Percentiles rank a stretch among this genome's conserved stretches.
Evolutionary conservation across 64 coral and sea anemone genomes (phyloP).

Genomic region (Acropora yongei): DNA sequence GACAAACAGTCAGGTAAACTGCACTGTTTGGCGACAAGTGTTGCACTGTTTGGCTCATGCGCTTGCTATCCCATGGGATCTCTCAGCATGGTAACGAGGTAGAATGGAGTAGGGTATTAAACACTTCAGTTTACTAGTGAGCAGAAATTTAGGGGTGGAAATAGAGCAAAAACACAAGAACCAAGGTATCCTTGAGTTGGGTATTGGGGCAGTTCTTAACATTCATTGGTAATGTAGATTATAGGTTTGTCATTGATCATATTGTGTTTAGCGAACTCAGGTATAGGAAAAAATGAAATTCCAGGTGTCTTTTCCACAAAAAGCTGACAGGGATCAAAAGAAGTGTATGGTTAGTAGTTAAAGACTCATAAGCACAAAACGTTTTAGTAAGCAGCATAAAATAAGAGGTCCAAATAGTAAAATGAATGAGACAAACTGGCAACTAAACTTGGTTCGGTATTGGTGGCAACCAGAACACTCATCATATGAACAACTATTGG

Average conservation of each 20-base stretch:
- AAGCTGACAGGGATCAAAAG: not conserved
- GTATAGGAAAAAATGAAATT: not conserved
- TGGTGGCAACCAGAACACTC: not conserved
- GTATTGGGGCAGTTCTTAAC: not conserved
- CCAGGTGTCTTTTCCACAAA: not conserved
- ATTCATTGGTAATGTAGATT: not conserved
- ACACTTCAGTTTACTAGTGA: not conserved
- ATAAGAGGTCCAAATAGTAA: not conserved
- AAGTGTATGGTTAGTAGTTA: not conserved
- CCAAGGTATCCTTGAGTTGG: not conserved
- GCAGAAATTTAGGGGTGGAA: not conserved
- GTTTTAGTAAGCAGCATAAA: not conserved
- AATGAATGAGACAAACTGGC: not conserved
- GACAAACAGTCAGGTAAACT: no score
- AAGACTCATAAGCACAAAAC: not conserved
- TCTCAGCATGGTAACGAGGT: not conserved
- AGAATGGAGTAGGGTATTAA: not conserved
- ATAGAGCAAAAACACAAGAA: not conserved
- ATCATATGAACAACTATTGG: not conserved
- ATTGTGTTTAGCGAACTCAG: not conserved
- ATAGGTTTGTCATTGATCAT: not conserved
- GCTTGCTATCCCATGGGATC: no score
- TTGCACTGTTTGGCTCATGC: no score
- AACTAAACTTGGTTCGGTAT: not conserved
- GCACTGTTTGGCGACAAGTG: no score